Evolutionary conservation across 2,797 vertebrate species (phyloP), one percentile per base, ranked within the genome.

Genomic region (Galaxias olidus): DNA sequence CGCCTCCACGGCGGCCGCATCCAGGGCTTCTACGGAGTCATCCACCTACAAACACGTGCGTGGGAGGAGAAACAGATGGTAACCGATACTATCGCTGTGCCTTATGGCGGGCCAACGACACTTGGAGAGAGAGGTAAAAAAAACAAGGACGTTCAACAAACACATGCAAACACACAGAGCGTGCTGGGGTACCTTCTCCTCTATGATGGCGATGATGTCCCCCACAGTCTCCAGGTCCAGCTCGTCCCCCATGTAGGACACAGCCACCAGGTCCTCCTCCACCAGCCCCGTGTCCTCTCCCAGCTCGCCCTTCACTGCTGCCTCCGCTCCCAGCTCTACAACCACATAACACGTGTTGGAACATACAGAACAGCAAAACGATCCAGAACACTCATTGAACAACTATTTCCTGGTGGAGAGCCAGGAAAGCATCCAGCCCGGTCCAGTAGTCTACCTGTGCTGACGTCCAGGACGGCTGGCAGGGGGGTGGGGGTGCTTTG

Each of bases 121-220:
- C 30, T 6, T 2, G 30, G 14, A 11, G n/a, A 30, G 4, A 10
- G 13, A 13, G 4, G 17, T 9, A 67, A 7, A 20, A 15, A n/a
- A n/a, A n/a, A n/a, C n/a, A n/a, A n/a, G n/a, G n/a, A n/a, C n/a
- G n/a, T n/a, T n/a, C n/a, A 30, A 18, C 53, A 40, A 10, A 54
- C 59, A 43, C 30, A 15, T 10, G 15, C 61, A 8, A 9, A 18
- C 18, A 59, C 18, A 48, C 52, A 40, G 8, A 60, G 10, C n/a
- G n/a, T n/a, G 41, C 1, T 10, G 78, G 30, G 30, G 78, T 90
- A 97, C 96, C 94, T 98, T 98, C 77, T 98, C 96, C 75, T 97
- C 96, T 82, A 98, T 98, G 83, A 98, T 98, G 81, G 96, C 96
- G 68, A 99, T 98, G 79, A 99, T 98, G 84, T 95, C 97, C 76